Conservation (phyloP, 1,140 invertebrate species). For the Euura saliciscinereae region DNA sequence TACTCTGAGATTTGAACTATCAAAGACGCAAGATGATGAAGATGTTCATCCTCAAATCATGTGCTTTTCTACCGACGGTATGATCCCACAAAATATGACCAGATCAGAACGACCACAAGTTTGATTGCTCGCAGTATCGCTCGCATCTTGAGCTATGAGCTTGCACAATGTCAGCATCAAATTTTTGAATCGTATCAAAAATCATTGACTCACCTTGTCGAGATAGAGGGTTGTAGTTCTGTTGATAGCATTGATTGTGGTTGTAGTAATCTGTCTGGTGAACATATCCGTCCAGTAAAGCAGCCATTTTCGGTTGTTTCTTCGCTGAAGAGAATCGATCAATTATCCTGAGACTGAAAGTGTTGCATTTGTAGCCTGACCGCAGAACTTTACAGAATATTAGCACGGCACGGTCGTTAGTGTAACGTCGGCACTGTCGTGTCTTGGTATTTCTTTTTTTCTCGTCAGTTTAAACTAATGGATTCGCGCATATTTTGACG, state of each 20-base stretch:
- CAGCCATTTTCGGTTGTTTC: not conserved
- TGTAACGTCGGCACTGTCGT: too few species aligned
- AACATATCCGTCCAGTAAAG: constrained; percentile 1
- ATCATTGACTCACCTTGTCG: not conserved
- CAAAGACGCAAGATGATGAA: too few species aligned
- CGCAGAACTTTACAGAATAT: not conserved
- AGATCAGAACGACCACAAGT: too few species aligned
- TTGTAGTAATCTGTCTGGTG: not conserved
- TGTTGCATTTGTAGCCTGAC: not conserved
- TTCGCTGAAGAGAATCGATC: not conserved
- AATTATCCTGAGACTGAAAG: not conserved
- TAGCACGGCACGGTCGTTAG: too few species aligned
- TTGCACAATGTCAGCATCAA: too few species aligned
- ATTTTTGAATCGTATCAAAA: not conserved
- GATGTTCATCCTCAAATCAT: too few species aligned
- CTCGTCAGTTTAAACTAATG: not conserved
- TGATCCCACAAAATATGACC: too few species aligned
- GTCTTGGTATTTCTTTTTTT: too few species aligned
- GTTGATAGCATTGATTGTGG: not conserved
- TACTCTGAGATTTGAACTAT: too few species aligned
- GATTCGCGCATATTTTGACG: constrained; percentile 1
- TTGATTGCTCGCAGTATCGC: too few species aligned
- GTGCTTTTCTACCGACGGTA: too few species aligned
- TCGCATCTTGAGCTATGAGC: too few species aligned
- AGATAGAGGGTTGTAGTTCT: not conserved